Conservation (phyloP, 2,113 vertebrate species). For the Notechis scutatus region DNA sequence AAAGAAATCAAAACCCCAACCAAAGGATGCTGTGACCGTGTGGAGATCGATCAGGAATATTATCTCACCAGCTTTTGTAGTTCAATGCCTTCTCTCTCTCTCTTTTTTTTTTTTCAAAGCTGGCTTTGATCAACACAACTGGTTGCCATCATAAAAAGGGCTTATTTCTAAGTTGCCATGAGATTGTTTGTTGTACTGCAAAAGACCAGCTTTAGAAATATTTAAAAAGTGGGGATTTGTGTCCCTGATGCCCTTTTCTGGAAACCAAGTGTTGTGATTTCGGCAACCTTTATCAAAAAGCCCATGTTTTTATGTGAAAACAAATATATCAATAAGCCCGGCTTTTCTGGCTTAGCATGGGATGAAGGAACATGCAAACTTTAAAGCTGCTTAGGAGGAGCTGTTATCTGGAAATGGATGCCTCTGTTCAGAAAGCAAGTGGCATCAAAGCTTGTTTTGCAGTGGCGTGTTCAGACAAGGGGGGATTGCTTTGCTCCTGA, state of each 20-base stretch:
- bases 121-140: background rate
- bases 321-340: background rate
- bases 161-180: background rate
- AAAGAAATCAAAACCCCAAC: background rate
- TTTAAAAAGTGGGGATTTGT: background rate
- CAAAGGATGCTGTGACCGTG: background rate
- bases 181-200: background rate
- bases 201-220: background rate
- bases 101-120: background rate
- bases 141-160: background rate
- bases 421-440: background rate
- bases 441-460: background rate
- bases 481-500: slow-evolving; percentile 14
- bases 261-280: background rate
- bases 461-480: background rate
- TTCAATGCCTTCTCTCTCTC: background rate
- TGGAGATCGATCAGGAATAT: background rate
- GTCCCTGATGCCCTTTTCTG: background rate
- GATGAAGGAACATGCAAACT: background rate
- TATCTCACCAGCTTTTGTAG: background rate
- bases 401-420: background rate
- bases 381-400: background rate
- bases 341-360: background rate
- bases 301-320: background rate
- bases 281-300: background rate